phyloP scores from a whole-genome alignment of 2,888 invertebrate species.

The Gymnoscelis rufifasciata region DNA sequence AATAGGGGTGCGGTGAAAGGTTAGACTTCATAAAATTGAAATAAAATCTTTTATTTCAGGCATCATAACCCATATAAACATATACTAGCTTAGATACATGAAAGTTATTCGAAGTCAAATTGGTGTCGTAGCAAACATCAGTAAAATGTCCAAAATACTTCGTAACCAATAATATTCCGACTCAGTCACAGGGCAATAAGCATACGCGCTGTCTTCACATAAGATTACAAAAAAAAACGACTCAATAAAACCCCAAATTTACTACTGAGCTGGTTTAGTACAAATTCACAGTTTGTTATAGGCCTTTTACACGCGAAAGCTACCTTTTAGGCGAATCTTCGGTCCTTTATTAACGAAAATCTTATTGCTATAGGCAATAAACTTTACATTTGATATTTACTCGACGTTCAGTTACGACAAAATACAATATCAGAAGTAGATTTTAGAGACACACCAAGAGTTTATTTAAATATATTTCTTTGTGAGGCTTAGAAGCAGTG shows the following conservation, averaged over 20 bases:
- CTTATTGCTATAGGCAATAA: constrained; percentile 21
- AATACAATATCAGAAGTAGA: background rate
- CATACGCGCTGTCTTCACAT: constrained; percentile 37
- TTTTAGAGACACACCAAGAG: background rate
- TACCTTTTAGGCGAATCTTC: constrained; percentile 45
- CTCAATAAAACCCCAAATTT: constrained; percentile 49
- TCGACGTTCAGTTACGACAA: constrained; percentile 8
- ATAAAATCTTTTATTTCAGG: too few relatives aligned
- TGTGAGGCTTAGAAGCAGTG: too few relatives aligned
- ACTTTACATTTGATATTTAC: constrained; percentile 10
- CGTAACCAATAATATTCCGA: constrained; percentile 21
- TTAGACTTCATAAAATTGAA: too few relatives aligned
- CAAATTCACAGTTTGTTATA: constrained; percentile 52
- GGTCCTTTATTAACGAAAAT: constrained; percentile 29
- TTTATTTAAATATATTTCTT: too few relatives aligned
- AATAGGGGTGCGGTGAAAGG: too few relatives aligned
- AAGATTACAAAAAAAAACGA: constrained; percentile 38
- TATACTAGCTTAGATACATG: too few relatives aligned
- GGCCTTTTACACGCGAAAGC: constrained; percentile 55
- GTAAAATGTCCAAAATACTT: constrained; percentile 3
- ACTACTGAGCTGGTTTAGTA: constrained; percentile 41
- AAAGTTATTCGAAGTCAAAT: background rate
- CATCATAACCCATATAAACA: too few relatives aligned
- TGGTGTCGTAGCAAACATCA: constrained; percentile 3
- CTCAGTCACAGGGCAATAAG: constrained; percentile 27